Conservation (phyloP, 2,113 vertebrate genomes). For the Eptesicus fuscus region DNA sequence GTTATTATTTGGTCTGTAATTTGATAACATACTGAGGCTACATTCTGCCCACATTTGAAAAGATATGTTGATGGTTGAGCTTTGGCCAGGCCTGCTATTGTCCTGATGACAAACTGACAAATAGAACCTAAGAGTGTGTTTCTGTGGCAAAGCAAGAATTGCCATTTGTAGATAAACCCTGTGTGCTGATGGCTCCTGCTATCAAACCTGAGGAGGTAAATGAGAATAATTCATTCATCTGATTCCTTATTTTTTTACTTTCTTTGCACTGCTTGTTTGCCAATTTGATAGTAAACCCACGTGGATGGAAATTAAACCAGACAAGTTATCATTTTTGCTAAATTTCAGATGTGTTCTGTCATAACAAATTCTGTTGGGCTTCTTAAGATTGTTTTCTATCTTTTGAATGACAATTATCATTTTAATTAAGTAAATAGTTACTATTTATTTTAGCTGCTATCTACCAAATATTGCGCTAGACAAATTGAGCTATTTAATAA, state of each 20-base stretch:
- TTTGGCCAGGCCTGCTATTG: neutral
- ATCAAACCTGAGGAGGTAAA: neutral
- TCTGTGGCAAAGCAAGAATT: neutral
- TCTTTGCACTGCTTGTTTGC: neutral
- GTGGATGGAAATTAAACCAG: neutral
- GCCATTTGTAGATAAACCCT: neutral
- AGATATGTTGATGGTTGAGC: neutral
- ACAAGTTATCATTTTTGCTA: neutral
- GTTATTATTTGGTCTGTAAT: neutral
- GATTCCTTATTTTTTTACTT: neutral
- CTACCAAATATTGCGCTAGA: neutral
- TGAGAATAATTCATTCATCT: neutral
- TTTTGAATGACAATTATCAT: neutral
- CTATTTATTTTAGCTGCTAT: neutral
- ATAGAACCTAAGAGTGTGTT: neutral
- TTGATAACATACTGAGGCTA: neutral
- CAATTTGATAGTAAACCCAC: neutral
- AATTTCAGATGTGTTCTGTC: neutral
- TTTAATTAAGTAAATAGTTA: slow-evolving; percentile 16
- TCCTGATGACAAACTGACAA: neutral
- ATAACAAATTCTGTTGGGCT: neutral
- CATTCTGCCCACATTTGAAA: neutral
- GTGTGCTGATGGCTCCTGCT: neutral
- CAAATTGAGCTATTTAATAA: neutral
- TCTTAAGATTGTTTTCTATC: neutral